Conservation (phyloP, 1,140 invertebrate species). For the Vanessa atalanta region DNA sequence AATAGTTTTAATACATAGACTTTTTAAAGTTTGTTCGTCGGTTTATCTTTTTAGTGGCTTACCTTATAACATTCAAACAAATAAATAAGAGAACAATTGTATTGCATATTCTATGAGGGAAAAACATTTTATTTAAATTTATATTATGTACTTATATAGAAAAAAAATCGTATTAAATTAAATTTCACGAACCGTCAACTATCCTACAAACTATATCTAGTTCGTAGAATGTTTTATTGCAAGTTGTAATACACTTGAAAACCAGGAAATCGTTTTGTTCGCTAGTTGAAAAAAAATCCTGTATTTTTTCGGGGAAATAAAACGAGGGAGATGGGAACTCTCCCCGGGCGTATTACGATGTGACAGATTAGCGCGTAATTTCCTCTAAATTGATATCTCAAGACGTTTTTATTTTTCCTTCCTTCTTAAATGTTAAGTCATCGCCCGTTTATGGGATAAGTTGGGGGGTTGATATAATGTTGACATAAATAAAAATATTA, state of each 20-base stretch:
- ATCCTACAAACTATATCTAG: too few relatives aligned
- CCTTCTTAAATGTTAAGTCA: constrained; percentile 63
- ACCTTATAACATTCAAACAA: too few relatives aligned
- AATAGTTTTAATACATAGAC: too few relatives aligned
- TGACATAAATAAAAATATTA: constrained; percentile 50
- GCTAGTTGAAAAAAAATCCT: constrained; percentile 37
- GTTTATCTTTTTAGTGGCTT: too few relatives aligned
- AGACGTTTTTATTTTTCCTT: constrained; percentile 51
- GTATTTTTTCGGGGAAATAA: constrained; percentile 49
- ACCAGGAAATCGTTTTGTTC: constrained; percentile 61
- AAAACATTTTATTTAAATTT: too few relatives aligned
- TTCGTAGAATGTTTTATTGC: too few relatives aligned
- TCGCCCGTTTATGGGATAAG: constrained; percentile 49
- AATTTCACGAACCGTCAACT: too few relatives aligned
- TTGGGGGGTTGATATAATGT: constrained; percentile 45
- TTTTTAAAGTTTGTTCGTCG: too few relatives aligned
- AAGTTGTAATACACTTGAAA: constrained; percentile 14
- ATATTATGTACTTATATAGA: too few relatives aligned
- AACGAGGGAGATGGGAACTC: constrained; percentile 31
- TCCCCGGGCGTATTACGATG: constrained; percentile 63
- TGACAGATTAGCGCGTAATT: constrained; percentile 77
- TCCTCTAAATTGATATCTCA: constrained; percentile 75
- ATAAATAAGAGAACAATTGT: too few relatives aligned
- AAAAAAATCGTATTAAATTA: too few relatives aligned
- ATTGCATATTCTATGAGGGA: too few relatives aligned